These are phyloP conservation scores for Alcis repandata DNA, from an alignment of 2,888 invertebrate species.

Conservation along the genomic window DNA sequence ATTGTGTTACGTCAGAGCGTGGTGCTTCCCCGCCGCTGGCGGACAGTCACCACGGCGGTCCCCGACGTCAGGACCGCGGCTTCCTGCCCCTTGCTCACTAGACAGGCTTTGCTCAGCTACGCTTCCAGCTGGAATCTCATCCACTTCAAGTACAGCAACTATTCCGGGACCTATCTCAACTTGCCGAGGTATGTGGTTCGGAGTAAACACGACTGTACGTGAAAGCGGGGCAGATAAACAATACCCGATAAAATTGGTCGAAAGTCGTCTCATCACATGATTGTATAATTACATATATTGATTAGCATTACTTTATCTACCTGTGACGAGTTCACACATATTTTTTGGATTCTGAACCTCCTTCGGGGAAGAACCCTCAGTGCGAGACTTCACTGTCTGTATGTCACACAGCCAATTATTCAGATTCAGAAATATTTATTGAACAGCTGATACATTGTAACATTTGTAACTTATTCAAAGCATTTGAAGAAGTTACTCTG, in stretches of 20 bases:
- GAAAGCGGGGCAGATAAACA: neutral
- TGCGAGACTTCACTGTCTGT: too few species aligned
- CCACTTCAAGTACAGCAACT: conserved; percentile 96
- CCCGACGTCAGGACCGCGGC: conserved; percentile 85
- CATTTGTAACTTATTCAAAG: too few species aligned
- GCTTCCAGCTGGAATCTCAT: conserved; percentile 96
- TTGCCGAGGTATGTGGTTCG: conserved; percentile 89
- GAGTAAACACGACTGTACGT: neutral
- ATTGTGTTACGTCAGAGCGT: conserved; percentile 88
- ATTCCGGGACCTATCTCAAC: conserved; percentile 95
- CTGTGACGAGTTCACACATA: too few species aligned
- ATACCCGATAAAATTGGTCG: neutral
- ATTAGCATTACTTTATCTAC: too few species aligned
- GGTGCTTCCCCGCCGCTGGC: conserved; percentile 91
- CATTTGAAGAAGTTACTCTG: too few species aligned
- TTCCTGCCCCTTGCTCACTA: conserved; percentile 85
- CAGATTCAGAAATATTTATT: too few species aligned
- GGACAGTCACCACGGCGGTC: conserved; percentile 90
- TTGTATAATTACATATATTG: neutral
- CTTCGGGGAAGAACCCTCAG: too few species aligned
- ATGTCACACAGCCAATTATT: too few species aligned
- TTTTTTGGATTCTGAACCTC: too few species aligned
- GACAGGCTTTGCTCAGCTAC: conserved; percentile 90
- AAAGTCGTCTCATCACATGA: neutral
- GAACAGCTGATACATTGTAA: too few species aligned